Evolutionary conservation across 2,113 vertebrate species (phyloP), one percentile per base, ranked within the genome.

Genomic region (Tetraodon nigroviridis): DNA sequence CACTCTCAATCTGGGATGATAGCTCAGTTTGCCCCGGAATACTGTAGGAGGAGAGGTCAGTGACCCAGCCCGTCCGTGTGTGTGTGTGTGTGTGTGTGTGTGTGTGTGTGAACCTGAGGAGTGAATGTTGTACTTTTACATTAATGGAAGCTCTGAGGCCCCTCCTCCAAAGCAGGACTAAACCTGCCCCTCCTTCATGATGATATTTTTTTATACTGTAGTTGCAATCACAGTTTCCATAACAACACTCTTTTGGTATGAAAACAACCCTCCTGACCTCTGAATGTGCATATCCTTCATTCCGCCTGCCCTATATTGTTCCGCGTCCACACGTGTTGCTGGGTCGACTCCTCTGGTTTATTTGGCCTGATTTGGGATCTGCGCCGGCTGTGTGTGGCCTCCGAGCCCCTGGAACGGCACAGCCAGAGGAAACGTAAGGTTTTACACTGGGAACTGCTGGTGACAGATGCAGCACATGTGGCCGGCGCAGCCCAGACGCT

Each of bases 341-440:
- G 83, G 70, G 58, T 88, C 85, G 71, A 81, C 79, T 82, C 83
- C 42, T 71, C 79, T 56, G 86, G 93, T 95, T 94, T 94, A 92
- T 93, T 93, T 94, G 91, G 87, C 84, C 90, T 92, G 90, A 87
- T 86, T 7, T 84, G 82, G 89, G 90, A 86, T 65, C 79, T 79
- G 75, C 86, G 68, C 15, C 79, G 90, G 79, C 88, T 83, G 92
- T 91, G 91, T 91, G 93, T 93, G 93, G 93, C 87, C 92, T 80
- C 69, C 29, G 52, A 66, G 80, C 69, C 72, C 81, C 78, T 67
- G 89, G 91, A 92, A 92, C 92, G 84, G 83, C 85, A 60, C 47
- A 53, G 77, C 77, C 86, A 87, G 84, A 91, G 89, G 86, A 92
- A 92, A 86, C 79, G 80, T 88, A 90, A 88, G 80, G 77, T 90